Evolutionary conservation across 1,140 invertebrate genomes (phyloP), one percentile per base, ranked within the genome.

Genomic region (Pachyrhynchus sulphureomaculatus): DNA sequence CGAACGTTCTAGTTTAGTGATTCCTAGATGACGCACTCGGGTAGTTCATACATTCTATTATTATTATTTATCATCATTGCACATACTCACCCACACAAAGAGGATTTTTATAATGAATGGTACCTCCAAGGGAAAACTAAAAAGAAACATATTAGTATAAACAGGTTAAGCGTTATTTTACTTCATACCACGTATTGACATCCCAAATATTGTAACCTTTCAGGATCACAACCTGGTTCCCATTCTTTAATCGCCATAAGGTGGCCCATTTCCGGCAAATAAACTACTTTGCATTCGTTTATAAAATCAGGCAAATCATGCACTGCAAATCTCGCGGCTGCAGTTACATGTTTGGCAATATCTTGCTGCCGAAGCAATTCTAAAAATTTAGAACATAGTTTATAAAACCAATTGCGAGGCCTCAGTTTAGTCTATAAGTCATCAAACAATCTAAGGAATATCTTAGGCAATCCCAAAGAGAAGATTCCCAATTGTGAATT

Each of bases 221-320:
- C 77, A 39, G 69, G 75, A 24, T 71, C 76, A 54, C 80, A 79
- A 56, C 81, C 75, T 0, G 79, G 73, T 32, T 78, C 79, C 82
- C 85, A 87, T 45, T 81, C 76, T 26, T 83, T 85, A 3, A 93
- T 81, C 0, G 84, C 85, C 2, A 93, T 74, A 32, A 93, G 76
- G 77, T 90, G 92, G 0, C 91, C 90, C 59, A 93, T 81, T 78
- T 93, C 86, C 4, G 91, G 91, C 64, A 93, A 80, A 76, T 91
- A 93, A 48, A 89, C 76, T 71, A 93, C 84, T 37, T 82, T 83
- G 71, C 89, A 93, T 64, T 85, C 80, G n/a, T 83, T 76, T 15
- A 92, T 79, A 64, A 81, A 83, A 8, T 74, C 41, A 3, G 87
- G 86, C 21, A 93, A 78, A 42, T 84, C 79, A 33, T 83, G 70